These are phyloP conservation scores for Clinocottus analis DNA, from an alignment of 2,113 vertebrate species.

Conservation along the genomic window DNA sequence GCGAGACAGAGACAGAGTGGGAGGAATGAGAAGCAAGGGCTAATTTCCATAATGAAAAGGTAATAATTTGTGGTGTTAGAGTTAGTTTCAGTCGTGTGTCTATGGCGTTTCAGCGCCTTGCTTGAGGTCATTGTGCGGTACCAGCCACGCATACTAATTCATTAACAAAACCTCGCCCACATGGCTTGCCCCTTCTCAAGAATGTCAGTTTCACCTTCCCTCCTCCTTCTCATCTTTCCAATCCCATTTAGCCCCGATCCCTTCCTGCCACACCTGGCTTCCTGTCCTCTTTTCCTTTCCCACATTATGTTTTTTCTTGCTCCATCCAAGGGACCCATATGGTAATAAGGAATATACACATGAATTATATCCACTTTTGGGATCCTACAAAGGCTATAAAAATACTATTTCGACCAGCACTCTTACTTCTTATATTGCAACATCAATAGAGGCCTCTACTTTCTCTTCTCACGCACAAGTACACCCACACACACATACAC, in stretches of 20 bases:
- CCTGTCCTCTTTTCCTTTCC: neutral
- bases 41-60: constrained; percentile 83
- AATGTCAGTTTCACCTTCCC: constrained; percentile 75
- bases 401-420: constrained; percentile 26
- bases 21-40: constrained; percentile 72
- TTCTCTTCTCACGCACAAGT: constrained; percentile 34
- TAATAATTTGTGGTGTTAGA: constrained; percentile 80
- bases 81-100: constrained; percentile 75
- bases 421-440: constrained; percentile 42
- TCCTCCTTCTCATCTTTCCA: constrained; percentile 55
- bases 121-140: constrained; percentile 73
- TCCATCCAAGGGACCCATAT: neutral
- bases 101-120: constrained; percentile 64
- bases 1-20: constrained; percentile 70
- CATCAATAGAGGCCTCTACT: constrained; percentile 47
- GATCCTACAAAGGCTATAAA: constrained; percentile 39
- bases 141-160: constrained; percentile 75
- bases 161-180: constrained; percentile 60
- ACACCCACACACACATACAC: constrained; percentile 26
- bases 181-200: constrained; percentile 55
- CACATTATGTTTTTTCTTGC: constrained; percentile 15
- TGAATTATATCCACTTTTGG: constrained; percentile 27
- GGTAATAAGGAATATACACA: constrained; percentile 39
- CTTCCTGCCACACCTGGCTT: neutral
- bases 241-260: constrained; percentile 28